Evolutionary conservation across 2,113 vertebrate genomes (phyloP), one percentile per base, ranked within the genome.

Genomic region (Sphaerodactylus townsendi): DNA sequence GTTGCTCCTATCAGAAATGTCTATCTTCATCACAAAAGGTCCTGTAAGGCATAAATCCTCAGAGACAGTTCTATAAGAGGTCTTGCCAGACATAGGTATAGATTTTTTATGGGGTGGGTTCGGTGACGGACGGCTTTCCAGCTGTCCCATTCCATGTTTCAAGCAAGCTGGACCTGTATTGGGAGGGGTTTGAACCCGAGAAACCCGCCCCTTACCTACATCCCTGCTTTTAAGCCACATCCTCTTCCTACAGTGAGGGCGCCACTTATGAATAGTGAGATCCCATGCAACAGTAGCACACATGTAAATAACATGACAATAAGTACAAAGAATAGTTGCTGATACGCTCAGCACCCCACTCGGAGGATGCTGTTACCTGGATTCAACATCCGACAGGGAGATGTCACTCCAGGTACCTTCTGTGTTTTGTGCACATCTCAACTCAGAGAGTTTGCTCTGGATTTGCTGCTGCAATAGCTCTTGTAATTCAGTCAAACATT

Each of bases 321-420:
- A 50, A 10, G 48, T 11, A 50, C 48, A 50, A 50, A 50, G 10
- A 14, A 50, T 11, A 50, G 48, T 13, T 50, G 48, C 48, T 11
- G 7, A 10, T 4, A 21, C 17, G 11, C 44, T 71, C 30, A 64
- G 9, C 13, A 59, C 10, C 28, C 7, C 25, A 72, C 11, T 10
- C 23, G 41, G n/a, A 33, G 15, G 10, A 56, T 59, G 56, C 19
- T 62, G 37, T 2, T 88, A 99, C 98, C 98, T 98, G 85, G 97
- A 98, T 93, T 99, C 98, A 1, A 99, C 91, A 77, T 98, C 97
- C 14, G 97, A 98, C 14, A 96, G 84, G 23, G 96, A 96, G 71
- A 98, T 77, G 2, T 94, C 91, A 0, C 89, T 95, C 92, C 97
- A 96, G 11, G 79, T 88, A 75, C 81, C 28, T 1, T 95, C 90